phyloP scores from a whole-genome alignment of 2,888 invertebrate species.

The Cybosia mesomella region DNA sequence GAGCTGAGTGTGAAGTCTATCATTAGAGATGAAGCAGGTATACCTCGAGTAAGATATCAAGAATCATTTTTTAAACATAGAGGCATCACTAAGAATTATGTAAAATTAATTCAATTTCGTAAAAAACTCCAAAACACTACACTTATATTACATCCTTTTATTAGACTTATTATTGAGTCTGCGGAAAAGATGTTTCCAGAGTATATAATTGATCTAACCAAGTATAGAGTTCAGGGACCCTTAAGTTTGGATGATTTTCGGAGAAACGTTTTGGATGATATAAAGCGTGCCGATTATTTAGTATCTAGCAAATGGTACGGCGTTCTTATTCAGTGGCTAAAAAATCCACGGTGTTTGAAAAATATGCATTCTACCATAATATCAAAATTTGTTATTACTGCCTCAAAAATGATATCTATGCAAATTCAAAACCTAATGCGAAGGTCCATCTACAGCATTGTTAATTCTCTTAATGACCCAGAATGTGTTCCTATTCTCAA shows the following conservation, averaged over 20 bases:
- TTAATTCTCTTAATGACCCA: conserved; percentile 84
- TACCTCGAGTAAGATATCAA: conserved; percentile 76
- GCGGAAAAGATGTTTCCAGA: conserved; percentile 84
- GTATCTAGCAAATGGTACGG: conserved; percentile 82
- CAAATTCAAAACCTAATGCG: conserved; percentile 90
- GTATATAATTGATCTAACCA: conserved; percentile 83
- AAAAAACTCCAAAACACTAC: conserved; percentile 86
- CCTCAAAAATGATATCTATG: conserved; percentile 81
- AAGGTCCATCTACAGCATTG: conserved; percentile 88
- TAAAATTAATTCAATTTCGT: conserved; percentile 86
- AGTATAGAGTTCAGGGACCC: conserved; percentile 78
- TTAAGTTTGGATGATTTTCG: conserved; percentile 72
- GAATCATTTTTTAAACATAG: conserved; percentile 87
- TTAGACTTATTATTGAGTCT: conserved; percentile 87
- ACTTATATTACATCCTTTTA: conserved; percentile 88
- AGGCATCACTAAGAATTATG: conserved; percentile 88
- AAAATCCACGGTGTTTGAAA: conserved; percentile 79
- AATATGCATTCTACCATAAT: conserved; percentile 74
- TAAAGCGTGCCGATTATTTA: conserved; percentile 76
- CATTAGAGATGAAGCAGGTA: conserved; percentile 87
- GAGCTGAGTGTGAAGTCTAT: conserved; percentile 89
- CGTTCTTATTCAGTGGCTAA: conserved; percentile 79
- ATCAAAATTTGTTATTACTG: conserved; percentile 76
- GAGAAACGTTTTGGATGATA: conserved; percentile 70
- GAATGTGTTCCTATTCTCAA: conserved; percentile 88